Base-by-base conservation (phyloP, 2,113 vertebrate species). In the Fulica atra region DNA sequence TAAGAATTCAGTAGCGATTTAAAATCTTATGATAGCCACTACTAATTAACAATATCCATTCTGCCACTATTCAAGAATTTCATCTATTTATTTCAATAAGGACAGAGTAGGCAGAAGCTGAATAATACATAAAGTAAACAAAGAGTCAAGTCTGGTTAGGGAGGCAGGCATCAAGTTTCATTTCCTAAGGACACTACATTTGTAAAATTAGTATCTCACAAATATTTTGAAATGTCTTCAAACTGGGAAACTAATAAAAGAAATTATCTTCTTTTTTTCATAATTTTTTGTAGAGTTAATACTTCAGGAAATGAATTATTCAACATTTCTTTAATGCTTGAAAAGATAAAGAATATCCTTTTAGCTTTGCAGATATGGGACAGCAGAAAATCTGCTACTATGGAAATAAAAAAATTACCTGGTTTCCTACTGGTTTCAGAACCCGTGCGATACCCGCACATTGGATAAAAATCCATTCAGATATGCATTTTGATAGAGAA, bases 231-330 rank as follows among this genome's bases (percentile, higher is more conserved):
- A 94, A 90, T 36, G 11, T 84, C 68, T 88, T 88, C 92, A 93
- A 94, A 90, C 51, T 66, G 44, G 3, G n/a, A 86, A 95, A 77
- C 36, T 60, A 89, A 88, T 86, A 82, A 42, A 79, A 79, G 21
- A 66, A 60, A 60, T 48, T 51, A 2, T n/a, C 3, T 59, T 31
- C 18, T 50, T 11, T 81, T 42, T 59, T n/a, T 12, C 26, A 54
- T 73, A 26, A 44, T 0, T 71, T 73, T 91, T 73, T 53, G n/a
- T 74, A 44, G 20, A 70, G 33, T 68, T 91, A 93, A 92, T 91
- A 71, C 31, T 91, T 94, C 57, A 92, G 31, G 53, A 90, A 85
- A 93, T 90, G 54, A 96, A 94, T 95, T 93, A 92, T 93, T 92
- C 72, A 96, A 74, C 31, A 16, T 53, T 86, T 76, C 73, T 91